A percentile compares a stretch with the other conserved stretches of the same genome.
phyloP scores from a whole-genome alignment of 2,888 invertebrate species.

The Fissipunctia ypsillon region DNA sequence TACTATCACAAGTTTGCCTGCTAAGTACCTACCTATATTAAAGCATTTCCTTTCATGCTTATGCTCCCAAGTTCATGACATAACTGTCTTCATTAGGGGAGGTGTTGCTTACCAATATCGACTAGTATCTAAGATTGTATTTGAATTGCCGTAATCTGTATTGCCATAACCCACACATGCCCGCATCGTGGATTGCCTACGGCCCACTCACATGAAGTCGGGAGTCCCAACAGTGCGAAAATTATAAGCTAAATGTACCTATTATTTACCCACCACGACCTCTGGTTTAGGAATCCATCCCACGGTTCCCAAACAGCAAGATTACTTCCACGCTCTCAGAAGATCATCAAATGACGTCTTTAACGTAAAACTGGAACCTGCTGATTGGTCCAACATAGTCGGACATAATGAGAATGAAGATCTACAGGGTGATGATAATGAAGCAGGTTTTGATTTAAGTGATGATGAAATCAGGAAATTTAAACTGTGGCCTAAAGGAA shows the following conservation, averaged over 20 bases:
- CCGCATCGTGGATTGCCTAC: neutral
- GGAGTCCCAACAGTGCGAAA: neutral
- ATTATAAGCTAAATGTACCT: neutral
- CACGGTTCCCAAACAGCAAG: constrained; percentile 5
- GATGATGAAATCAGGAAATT: constrained; percentile 75
- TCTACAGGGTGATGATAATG: constrained; percentile 1
- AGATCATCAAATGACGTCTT: constrained; percentile 3
- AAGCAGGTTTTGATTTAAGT: constrained; percentile 75
- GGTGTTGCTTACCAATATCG: neutral
- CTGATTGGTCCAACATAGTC: neutral
- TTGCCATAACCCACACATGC: neutral
- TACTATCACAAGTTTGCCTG: neutral
- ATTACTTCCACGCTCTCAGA: constrained; percentile 13
- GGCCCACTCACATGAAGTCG: neutral
- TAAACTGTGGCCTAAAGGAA: constrained; percentile 81
- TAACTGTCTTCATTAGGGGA: neutral
- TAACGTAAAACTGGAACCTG: neutral
- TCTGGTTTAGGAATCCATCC: constrained; percentile 22
- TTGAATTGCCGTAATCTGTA: neutral
- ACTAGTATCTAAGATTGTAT: no score
- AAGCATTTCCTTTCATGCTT: neutral
- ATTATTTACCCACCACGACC: neutral
- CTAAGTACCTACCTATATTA: neutral
- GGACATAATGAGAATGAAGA: neutral
- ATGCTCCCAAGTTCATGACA: neutral